Evolutionary conservation across 2,888 invertebrate genomes (phyloP).

Genomic region (Ennomos fuscantarius): DNA sequence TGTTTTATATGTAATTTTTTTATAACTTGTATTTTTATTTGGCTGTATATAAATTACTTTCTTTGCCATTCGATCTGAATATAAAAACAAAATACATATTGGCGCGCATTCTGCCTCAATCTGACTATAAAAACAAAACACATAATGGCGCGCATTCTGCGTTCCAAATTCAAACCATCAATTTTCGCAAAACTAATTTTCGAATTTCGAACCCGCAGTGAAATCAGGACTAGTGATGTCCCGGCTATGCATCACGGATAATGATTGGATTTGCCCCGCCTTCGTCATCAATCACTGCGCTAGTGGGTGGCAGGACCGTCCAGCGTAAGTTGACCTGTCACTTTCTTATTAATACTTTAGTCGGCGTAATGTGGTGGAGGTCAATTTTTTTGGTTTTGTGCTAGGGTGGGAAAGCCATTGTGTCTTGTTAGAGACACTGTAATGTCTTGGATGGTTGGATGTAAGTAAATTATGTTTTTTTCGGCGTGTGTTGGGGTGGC

Average conservation of each 20-base stretch:
- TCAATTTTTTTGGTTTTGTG: conserved; percentile 52
- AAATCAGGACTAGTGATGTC: conserved; percentile 68
- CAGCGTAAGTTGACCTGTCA: conserved; percentile 57
- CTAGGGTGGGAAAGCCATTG: conserved; percentile 77
- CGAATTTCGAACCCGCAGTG: conserved; percentile 55
- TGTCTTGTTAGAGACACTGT: conserved; percentile 79
- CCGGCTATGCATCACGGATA: conserved; percentile 83
- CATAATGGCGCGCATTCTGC: conserved; percentile 2
- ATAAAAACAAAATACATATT: conserved; percentile 4
- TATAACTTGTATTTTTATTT: too few species aligned
- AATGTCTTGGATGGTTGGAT: conserved; percentile 80
- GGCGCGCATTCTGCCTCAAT: conserved; percentile 7
- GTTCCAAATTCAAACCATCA: conserved; percentile 34
- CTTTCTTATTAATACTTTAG: conserved; percentile 38
- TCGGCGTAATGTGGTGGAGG: conserved; percentile 39
- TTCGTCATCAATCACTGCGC: conserved; percentile 81
- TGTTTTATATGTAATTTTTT: too few species aligned
- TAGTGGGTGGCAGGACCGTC: conserved; percentile 61
- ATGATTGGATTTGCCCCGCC: conserved; percentile 85
- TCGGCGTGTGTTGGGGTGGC: conserved; percentile 51
- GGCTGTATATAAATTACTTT: too few species aligned
- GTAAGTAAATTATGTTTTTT: conserved; percentile 82
- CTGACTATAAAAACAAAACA: conserved; percentile 5
- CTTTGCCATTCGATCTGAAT: not conserved
- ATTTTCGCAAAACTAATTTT: conserved; percentile 51